Evolutionary conservation across 2,888 invertebrate species (phyloP).

Genomic region (Rutpela maculata): DNA sequence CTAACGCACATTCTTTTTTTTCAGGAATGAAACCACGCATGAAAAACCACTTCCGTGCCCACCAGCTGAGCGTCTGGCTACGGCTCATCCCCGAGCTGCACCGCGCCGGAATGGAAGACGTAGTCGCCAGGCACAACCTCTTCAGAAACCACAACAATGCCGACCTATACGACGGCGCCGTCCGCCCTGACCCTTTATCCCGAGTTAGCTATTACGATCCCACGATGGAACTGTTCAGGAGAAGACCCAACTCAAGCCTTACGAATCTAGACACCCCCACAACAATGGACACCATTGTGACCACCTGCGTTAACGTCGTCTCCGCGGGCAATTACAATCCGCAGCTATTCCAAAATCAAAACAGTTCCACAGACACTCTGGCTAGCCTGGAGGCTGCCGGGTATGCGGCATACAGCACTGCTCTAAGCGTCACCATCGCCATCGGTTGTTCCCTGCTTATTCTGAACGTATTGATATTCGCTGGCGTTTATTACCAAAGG

Average conservation of each 20-base stretch:
- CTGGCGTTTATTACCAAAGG: constrained; percentile 89
- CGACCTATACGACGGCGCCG: constrained; percentile 91
- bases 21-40: constrained; percentile 92
- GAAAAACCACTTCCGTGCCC: constrained; percentile 95
- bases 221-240: constrained; percentile 78
- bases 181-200: constrained; percentile 88
- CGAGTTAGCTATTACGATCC: constrained; percentile 80
- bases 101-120: constrained; percentile 92
- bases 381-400: constrained; percentile 88
- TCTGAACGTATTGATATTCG: constrained; percentile 88
- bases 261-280: constrained; percentile 81
- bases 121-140: constrained; percentile 90
- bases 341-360: constrained; percentile 75
- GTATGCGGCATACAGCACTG: constrained; percentile 85
- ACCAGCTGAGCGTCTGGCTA: constrained; percentile 96
- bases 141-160: constrained; percentile 93
- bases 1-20: constrained; percentile 62
- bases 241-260: constrained; percentile 77
- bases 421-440: constrained; percentile 86
- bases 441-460: constrained; percentile 89
- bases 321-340: constrained; percentile 74
- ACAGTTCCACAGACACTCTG: constrained; percentile 84
- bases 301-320: constrained; percentile 82
- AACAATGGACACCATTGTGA: constrained; percentile 82
- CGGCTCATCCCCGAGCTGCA: constrained; percentile 94